Base-by-base conservation (phyloP, 1,140 invertebrate species). In the Macrocentrus cingulum region DNA sequence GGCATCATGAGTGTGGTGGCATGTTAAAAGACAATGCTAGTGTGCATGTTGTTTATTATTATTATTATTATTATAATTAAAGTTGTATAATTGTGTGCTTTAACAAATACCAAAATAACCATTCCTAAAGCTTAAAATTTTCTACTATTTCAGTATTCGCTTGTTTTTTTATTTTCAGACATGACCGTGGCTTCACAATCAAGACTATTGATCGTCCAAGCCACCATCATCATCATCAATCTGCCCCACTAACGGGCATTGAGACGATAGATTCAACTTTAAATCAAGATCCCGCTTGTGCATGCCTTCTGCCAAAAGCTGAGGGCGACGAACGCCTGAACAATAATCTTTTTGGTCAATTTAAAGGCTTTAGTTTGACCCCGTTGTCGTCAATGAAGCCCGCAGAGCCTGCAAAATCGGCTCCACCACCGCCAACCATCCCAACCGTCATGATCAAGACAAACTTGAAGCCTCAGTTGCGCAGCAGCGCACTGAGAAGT, bases 361-460 rank as follows among this genome's bases (percentile, higher is more conserved):
- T 91, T 75, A 91, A 91, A 78, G 91, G 91, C 1, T 93, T 92
- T 71, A 87, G 86, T 1, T 82, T 92, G 20, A 85, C 85, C 0
- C 89, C 90, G 0, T 78, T 91, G 0, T 79, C 82, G 52, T 11
- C 49, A 9, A 22, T 34, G 22, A 49, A 19, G 29, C 22, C 56
- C 54, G 20, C 41, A 2, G 60, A 37, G 41, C 62, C 56, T 9
- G 13, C 73, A 20, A 75, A 79, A 20, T 62, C 80, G 1, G 81
- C 82, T 0, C 83, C 83, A 0, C 77, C 82, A 0, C 69, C 83
- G 0, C 78, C 84, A 1, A 69, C 77, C 1, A 71, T 75, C 3
- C 72, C 74, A 5, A 76, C 73, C 9, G 72, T 78, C 1, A 66
- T 75, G 0, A 75, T 80, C 18, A 82, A 80, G 54, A 72, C 74